These are phyloP conservation scores for Euwallacea fornicatus DNA, from an alignment of 1,140 invertebrate genomes.

Conservation along the genomic window DNA sequence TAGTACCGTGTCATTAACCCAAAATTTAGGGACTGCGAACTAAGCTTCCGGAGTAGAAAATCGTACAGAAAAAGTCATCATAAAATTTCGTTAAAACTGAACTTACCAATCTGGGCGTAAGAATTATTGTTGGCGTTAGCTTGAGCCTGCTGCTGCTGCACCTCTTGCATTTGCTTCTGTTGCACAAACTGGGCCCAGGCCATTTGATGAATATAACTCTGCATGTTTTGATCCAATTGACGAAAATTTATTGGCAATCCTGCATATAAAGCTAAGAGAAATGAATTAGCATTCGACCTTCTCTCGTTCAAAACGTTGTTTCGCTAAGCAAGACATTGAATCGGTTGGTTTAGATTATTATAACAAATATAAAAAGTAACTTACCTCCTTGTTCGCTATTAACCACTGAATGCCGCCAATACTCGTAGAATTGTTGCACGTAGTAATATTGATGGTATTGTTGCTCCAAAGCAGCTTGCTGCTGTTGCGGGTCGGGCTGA, in stretches of 20 bases:
- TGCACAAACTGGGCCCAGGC: slow-evolving; percentile 49
- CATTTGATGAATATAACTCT: slow-evolving; percentile 47
- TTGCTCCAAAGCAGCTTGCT: slow-evolving; percentile 46
- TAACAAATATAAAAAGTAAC: slow-evolving; percentile 4
- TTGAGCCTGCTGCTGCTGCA: background rate
- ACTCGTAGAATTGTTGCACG: slow-evolving; percentile 50
- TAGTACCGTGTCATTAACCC: background rate
- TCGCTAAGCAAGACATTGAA: too few species aligned
- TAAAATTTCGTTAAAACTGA: background rate
- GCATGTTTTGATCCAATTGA: slow-evolving; percentile 42
- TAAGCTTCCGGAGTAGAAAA: background rate
- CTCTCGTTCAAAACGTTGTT: too few species aligned
- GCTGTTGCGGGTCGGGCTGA: slow-evolving; percentile 18
- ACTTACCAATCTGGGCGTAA: slow-evolving; percentile 47
- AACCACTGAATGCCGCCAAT: slow-evolving; percentile 49
- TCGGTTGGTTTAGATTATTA: background rate
- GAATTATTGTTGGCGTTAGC: slow-evolving; percentile 41
- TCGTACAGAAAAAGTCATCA: background rate
- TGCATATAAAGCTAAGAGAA: background rate
- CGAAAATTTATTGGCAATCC: slow-evolving; percentile 34
- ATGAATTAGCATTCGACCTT: too few species aligned
- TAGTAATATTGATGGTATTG: slow-evolving; percentile 52
- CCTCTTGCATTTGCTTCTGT: slow-evolving; percentile 40
- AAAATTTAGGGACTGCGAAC: background rate
- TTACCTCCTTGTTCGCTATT: slow-evolving; percentile 39